Evolutionary conservation across 2,113 vertebrate genomes (phyloP), one percentile per base, ranked within the genome.

Genomic region (Aspiorhynchus laticeps): DNA sequence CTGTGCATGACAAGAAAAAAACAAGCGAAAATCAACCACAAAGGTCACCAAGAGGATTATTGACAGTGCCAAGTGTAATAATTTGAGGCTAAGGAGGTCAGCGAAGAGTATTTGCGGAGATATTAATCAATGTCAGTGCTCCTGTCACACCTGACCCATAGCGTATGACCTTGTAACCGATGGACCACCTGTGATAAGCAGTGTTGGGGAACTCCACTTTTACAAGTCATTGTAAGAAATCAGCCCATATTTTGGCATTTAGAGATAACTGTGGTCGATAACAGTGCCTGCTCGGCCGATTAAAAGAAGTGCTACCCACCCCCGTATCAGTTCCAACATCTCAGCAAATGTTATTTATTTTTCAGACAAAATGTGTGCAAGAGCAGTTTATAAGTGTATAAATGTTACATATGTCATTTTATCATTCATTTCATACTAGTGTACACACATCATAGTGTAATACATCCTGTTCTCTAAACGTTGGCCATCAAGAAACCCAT

Each of bases 61-160:
- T 3, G 43, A 36, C 11, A 69, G 41, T 43, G 41, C 53, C 2
- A 24, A 43, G 80, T 33, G 17, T 43, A 74, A 46, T 61, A 53
- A 69, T 4, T 26, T 51, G 43, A 21, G 77, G 75, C 46, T 67
- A 59, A 46, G 63, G 76, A 85, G 78, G 77, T 76, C 78, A 67
- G 65, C 67, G 10, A 46, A 84, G 43, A 48, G 48, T 36, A 74
- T 86, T 84, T 85, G 26, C 19, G 9, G 61, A 82, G 80, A 67
- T 67, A 67, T 82, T 82, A 31, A 82, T 67, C 84, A 85, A 26
- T 69, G 31, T 53, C 75, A 12, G 11, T 65, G 53, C 36, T 51
- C 19, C 28, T 59, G 67, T 77, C 56, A 76, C 24, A 61, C 61
- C 43, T 67, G 31, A 24, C 31, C 76, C 19, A 48, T 6, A 43